Evolutionary conservation across 2,888 invertebrate species (phyloP).

Genomic region (Synergus itoensis): DNA sequence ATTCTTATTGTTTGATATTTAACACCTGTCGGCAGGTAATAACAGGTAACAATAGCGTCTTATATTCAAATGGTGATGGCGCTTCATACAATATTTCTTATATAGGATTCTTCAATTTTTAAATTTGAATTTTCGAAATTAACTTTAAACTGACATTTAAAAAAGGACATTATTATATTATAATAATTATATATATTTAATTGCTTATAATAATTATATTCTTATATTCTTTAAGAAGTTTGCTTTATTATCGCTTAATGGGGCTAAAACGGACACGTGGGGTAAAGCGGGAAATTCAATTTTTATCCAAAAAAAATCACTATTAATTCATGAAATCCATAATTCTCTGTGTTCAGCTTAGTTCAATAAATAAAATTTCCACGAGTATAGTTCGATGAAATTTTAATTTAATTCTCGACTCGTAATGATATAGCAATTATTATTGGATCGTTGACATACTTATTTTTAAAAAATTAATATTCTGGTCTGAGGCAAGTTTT

Average conservation of each 20-base stretch:
- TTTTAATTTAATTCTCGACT: neutral
- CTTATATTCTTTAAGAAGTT: no score
- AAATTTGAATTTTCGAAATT: neutral
- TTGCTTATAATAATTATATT: no score
- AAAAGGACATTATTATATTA: neutral
- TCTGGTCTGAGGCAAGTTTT: slow-evolving; percentile 3
- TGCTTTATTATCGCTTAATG: no score
- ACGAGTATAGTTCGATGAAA: neutral
- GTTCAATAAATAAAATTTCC: no score
- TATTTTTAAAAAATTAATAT: neutral
- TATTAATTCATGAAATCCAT: no score
- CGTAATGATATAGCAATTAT: neutral
- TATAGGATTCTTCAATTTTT: no score
- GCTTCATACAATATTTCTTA: neutral
- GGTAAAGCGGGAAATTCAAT: no score
- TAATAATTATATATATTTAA: no score
- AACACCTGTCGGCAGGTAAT: slow-evolving; percentile 30
- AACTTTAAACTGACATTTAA: neutral
- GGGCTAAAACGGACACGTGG: no score
- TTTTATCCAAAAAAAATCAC: no score
- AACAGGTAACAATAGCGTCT: neutral
- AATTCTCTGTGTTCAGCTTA: no score
- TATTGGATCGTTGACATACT: neutral
- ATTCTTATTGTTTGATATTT: neutral
- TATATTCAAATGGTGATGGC: neutral